Evolutionary conservation across 64 coral and sea anemone genomes (phyloP).

Genomic region (Anthopleura sola): DNA sequence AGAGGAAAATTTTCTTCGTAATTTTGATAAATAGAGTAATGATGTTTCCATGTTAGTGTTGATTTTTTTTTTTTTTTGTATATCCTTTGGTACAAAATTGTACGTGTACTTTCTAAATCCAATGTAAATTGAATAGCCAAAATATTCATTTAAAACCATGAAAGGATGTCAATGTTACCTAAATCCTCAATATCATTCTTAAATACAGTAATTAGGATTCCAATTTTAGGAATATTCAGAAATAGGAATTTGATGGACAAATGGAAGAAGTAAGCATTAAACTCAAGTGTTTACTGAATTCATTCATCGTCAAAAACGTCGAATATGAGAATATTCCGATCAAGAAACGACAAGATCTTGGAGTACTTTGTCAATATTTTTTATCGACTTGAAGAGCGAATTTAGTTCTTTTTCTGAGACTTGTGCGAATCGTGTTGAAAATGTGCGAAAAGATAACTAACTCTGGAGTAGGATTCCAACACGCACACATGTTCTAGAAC

Average conservation of each 20-base stretch:
- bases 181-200: not conserved
- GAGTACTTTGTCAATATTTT: not conserved
- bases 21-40: no score
- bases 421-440: not conserved
- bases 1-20: no score
- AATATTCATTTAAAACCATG: not conserved
- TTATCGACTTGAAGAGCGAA: not conserved
- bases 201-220: not conserved
- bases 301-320: not conserved
- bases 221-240: not conserved
- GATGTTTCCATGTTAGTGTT: no score
- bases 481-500: conserved; percentile 11
- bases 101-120: no score
- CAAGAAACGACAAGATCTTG: not conserved
- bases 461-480: not conserved
- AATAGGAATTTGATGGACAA: not conserved
- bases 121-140: no score
- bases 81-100: no score
- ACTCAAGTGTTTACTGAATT: conserved; percentile 7
- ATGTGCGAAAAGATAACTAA: not conserved
- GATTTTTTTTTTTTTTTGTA: no score
- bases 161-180: not conserved
- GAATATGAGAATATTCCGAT: not conserved
- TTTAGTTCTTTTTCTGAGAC: not conserved
- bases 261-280: not conserved